Evolutionary conservation across 2,888 invertebrate species (phyloP), one percentile per base, ranked within the genome.

Genomic region (Ormyrus nitidulus): DNA sequence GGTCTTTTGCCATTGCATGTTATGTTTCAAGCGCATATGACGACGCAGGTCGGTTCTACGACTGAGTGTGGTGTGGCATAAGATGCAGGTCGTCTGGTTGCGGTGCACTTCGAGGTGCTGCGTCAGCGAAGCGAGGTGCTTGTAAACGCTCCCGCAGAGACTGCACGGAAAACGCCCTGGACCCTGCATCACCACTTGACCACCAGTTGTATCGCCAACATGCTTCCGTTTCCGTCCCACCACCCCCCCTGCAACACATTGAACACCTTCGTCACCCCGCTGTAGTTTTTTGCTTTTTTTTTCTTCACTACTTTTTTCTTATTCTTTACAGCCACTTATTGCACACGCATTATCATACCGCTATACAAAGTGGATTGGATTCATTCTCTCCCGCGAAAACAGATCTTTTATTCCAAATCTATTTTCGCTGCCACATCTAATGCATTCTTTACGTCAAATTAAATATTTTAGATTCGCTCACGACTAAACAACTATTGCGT

Each of bases 51-150:
- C 90, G 87, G 90, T 90, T 88, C 90, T 90, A 89, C 90, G 90
- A 89, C 90, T 90, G 88, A 90, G 90, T 86, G 90, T 90, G 87
- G 90, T 90, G 87, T 90, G 88, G 87, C 90, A 90, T 85, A 90
- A 88, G 87, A 90, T 86, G 89, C 90, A 90, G 88, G 90, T 90
- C 85, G 90, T 90, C 89, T 90, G 90, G 89, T 90, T 90, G 86
- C 90, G 90, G 88, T 90, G 90, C 88, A 90, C 90, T 88, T 90
- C 90, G 77, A 90, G 90, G 89, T 90, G 90, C 89, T 90, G 90
- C 85, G 90, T 90, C 86, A 90, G 89, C 88, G 90, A 90, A 87
- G 90, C 90, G 83, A 90, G 90, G 86, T 90, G 90, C 88, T 89
- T 90, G 89, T 90, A 90, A 85, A 90, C 90, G 88, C 90, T 90